phyloP scores from a whole-genome alignment of 92 coral and sea anemone genomes.

The Muricea muricata region DNA sequence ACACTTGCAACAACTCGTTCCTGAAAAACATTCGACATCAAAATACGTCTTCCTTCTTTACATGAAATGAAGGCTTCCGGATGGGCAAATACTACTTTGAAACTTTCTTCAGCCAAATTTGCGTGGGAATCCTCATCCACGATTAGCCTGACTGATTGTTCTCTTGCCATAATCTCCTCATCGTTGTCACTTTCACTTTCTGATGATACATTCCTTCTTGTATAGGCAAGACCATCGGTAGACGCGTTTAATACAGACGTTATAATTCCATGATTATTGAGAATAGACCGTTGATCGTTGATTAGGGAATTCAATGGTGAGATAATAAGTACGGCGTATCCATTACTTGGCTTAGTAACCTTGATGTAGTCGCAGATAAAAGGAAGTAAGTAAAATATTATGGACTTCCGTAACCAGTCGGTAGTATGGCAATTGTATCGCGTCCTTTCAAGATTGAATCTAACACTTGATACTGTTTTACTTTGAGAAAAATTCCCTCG shows the following conservation, averaged over 20 bases:
- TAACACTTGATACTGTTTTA: conserved; percentile 53
- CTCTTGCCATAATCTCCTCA: too few relatives aligned
- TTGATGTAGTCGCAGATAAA: conserved; percentile 33
- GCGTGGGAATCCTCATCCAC: not conserved
- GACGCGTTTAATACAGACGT: conserved; percentile 28
- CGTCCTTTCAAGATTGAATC: conserved; percentile 48
- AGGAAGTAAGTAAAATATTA: conserved; percentile 61
- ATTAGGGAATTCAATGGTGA: conserved; percentile 50
- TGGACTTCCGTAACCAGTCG: conserved; percentile 63
- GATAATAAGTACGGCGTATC: conserved; percentile 42
- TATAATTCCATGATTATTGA: conserved; percentile 37
- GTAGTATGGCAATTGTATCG: conserved; percentile 61
- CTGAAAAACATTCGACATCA: conserved; percentile 24
- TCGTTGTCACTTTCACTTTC: not conserved
- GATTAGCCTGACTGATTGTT: too few relatives aligned
- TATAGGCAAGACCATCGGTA: too few relatives aligned
- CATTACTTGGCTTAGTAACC: not conserved
- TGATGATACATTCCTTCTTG: too few relatives aligned
- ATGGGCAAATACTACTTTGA: conserved; percentile 47
- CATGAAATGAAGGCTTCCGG: conserved; percentile 67
- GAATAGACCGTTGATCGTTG: conserved; percentile 48
- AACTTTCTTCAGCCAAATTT: not conserved
- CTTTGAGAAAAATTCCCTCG: conserved; percentile 44
- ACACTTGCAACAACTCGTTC: conserved; percentile 41
- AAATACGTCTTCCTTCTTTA: conserved; percentile 51